Evolutionary conservation across 2,888 invertebrate species (phyloP).

Genomic region (Nomada ferruginata): DNA sequence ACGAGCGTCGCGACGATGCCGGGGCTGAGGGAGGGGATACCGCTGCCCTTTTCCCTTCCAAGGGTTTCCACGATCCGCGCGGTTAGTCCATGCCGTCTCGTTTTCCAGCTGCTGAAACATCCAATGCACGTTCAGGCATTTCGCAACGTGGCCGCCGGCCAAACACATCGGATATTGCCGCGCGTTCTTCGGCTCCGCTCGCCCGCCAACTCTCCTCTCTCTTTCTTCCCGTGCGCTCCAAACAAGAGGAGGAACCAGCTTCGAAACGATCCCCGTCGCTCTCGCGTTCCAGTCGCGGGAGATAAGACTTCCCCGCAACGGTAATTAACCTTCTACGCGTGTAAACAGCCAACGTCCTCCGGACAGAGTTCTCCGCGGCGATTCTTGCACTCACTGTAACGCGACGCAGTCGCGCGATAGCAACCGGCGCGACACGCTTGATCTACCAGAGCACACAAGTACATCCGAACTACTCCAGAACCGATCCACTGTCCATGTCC

Average conservation of each 20-base stretch:
- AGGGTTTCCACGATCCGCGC: slow-evolving; percentile 70
- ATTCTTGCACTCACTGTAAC: slow-evolving; percentile 10
- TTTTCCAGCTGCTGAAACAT: slow-evolving; percentile 80
- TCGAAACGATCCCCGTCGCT: slow-evolving; percentile 1
- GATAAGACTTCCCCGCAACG: background rate
- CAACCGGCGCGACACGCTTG: background rate
- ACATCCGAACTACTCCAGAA: background rate
- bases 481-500: background rate
- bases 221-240: background rate
- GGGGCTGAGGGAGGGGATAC: slow-evolving; percentile 70
- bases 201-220: background rate
- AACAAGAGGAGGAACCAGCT: slow-evolving; percentile 16
- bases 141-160: slow-evolving; percentile 60
- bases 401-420: background rate
- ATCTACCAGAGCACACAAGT: background rate
- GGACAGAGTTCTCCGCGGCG: background rate
- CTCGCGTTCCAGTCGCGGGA: background rate
- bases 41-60: slow-evolving; percentile 78
- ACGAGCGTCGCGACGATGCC: slow-evolving; percentile 66
- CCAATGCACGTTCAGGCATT: slow-evolving; percentile 73
- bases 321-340: background rate
- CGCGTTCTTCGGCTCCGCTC: slow-evolving; percentile 9
- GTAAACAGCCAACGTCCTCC: background rate
- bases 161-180: slow-evolving; percentile 63
- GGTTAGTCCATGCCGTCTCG: slow-evolving; percentile 80